Percentiles rank a stretch among this genome's conserved stretches.
Evolutionary conservation across 2,113 vertebrate species (phyloP).

Genomic region (Lepidothrix coronata): DNA sequence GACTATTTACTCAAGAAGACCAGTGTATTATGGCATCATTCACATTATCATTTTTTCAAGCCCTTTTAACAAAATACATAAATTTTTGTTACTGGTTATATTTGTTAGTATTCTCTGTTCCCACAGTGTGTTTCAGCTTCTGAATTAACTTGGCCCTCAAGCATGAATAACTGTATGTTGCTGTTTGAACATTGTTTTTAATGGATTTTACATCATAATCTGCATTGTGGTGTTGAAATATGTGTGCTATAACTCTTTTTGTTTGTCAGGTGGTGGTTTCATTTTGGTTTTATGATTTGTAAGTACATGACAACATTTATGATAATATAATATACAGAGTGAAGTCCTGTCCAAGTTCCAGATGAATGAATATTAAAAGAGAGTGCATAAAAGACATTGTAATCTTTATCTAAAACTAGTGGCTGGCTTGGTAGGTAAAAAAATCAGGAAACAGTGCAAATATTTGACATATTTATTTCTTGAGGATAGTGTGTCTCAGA

Average conservation of each 20-base stretch:
- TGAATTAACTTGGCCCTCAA: too few species aligned
- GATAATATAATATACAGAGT: conserved; percentile 32
- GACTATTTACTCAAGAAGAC: neutral
- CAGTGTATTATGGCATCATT: neutral
- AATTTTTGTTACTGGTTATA: neutral
- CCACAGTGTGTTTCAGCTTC: too few species aligned
- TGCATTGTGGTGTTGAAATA: neutral
- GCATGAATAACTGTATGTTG: too few species aligned
- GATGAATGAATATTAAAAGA: neutral
- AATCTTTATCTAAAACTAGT: neutral
- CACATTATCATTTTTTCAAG: neutral
- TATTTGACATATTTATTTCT: conserved; percentile 52
- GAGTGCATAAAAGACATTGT: neutral
- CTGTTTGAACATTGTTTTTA: neutral
- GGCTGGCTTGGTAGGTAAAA: neutral
- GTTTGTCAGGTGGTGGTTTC: neutral
- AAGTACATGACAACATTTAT: conserved; percentile 45
- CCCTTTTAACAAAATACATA: conserved; percentile 22
- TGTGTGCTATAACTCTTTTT: neutral
- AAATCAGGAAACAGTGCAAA: conserved; percentile 21
- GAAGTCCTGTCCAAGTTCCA: conserved; percentile 46
- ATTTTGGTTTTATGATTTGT: conserved; percentile 49
- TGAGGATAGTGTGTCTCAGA: conserved; percentile 45
- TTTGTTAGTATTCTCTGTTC: neutral
- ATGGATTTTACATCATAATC: conserved; percentile 11